A percentile compares a stretch with the other conserved stretches of the same genome.
Evolutionary conservation across 2,888 invertebrate genomes (phyloP).

Genomic region (Hyposoter dolosus): DNA sequence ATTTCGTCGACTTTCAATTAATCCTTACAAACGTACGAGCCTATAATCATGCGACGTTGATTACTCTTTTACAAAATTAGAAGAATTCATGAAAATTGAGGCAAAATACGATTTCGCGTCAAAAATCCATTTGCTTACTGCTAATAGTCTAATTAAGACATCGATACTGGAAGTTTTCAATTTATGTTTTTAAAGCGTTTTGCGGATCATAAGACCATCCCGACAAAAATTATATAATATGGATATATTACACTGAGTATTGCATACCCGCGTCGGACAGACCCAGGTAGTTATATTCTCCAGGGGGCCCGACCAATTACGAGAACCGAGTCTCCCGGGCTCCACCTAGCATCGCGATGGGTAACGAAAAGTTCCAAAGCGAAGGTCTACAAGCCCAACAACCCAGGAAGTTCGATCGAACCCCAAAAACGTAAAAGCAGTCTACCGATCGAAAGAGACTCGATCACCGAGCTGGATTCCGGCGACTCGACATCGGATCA

Average conservation of each 20-base stretch:
- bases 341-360: not conserved
- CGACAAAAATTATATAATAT: constrained; percentile 65
- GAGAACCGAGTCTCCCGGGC: not conserved
- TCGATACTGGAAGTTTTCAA: too few relatives aligned
- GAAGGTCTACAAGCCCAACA: not conserved
- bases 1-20: too few relatives aligned
- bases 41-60: too few relatives aligned
- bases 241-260: constrained; percentile 67
- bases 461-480: not conserved
- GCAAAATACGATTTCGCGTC: too few relatives aligned
- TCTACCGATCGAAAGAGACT: not conserved
- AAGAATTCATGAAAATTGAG: too few relatives aligned
- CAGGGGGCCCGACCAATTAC: not conserved
- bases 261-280: not conserved
- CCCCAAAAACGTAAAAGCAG: not conserved
- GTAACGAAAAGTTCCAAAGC: not conserved
- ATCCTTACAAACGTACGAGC: too few relatives aligned
- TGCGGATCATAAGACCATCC: too few relatives aligned
- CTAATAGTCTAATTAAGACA: too few relatives aligned
- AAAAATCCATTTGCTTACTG: too few relatives aligned
- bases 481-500: not conserved
- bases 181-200: too few relatives aligned
- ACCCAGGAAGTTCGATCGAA: not conserved
- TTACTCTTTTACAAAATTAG: too few relatives aligned
- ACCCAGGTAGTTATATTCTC: not conserved